Percentiles rank a stretch among this genome's conserved stretches.
Conservation (phyloP, 2,888 invertebrate genomes). For the Platerodrilus igneus region DNA sequence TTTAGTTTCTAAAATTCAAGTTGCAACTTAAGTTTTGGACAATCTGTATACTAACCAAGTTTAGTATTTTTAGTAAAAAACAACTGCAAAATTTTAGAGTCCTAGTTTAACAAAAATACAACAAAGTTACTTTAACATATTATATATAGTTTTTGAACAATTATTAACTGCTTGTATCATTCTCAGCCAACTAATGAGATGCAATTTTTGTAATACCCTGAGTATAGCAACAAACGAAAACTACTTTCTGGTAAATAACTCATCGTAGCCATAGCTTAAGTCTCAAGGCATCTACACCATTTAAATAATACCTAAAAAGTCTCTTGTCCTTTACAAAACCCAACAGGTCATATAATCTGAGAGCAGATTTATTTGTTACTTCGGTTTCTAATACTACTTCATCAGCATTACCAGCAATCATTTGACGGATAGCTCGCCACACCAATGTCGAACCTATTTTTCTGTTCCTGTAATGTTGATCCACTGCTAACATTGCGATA, state of each 20-base stretch:
- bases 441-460: constrained; percentile 87
- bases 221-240: constrained; percentile 35
- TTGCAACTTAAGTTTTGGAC: too few species aligned
- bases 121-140: constrained; percentile 29
- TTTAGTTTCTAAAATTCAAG: too few species aligned
- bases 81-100: too few species aligned
- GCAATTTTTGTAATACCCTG: too few species aligned
- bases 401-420: constrained; percentile 94
- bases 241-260: constrained; percentile 47
- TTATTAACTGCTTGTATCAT: too few species aligned
- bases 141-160: too few species aligned
- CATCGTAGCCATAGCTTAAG: constrained; percentile 94
- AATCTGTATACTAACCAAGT: constrained; percentile 11
- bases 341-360: constrained; percentile 93
- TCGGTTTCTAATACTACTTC: constrained; percentile 99
- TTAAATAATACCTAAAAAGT: constrained; percentile 97
- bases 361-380: constrained; percentile 95
- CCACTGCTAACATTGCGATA: constrained; percentile 99
- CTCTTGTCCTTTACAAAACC: constrained; percentile 98
- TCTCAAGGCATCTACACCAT: constrained; percentile 96
- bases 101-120: constrained; percentile 28
- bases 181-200: too few species aligned
- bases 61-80: too few species aligned
- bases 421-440: constrained; percentile 78
- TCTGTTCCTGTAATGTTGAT: constrained; percentile 88